Evolutionary conservation across 2,888 invertebrate genomes (phyloP).

Genomic region (Allolobophora icterica): DNA sequence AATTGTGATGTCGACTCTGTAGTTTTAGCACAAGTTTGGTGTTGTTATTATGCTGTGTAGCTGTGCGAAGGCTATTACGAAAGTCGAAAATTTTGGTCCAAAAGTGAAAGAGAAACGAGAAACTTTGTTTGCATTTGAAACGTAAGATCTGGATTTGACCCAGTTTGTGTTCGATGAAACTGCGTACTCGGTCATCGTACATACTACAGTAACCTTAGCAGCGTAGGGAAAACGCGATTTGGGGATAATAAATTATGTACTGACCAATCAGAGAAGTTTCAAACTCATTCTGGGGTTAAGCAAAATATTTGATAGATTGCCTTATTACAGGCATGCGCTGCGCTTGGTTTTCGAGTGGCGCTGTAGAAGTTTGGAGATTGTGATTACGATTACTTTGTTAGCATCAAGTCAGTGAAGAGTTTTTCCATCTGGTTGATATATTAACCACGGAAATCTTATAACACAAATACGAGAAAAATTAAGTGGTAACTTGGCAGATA

Average conservation of each 20-base stretch:
- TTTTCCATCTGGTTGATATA: too few relatives aligned
- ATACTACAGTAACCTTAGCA: neutral
- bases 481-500: too few relatives aligned
- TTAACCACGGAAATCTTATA: too few relatives aligned
- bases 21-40: neutral
- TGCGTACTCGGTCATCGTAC: neutral
- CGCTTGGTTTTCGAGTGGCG: too few relatives aligned
- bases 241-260: neutral
- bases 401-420: neutral
- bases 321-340: neutral
- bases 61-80: constrained; percentile 59
- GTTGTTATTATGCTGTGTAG: constrained; percentile 52
- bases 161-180: neutral
- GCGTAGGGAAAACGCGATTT: neutral
- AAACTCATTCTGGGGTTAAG: neutral
- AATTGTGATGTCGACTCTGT: neutral
- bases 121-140: constrained; percentile 53
- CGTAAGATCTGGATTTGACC: neutral
- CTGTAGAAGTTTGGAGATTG: too few relatives aligned
- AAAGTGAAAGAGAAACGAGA: constrained; percentile 56
- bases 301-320: neutral
- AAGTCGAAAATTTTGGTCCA: constrained; percentile 64
- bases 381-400: too few relatives aligned
- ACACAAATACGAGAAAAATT: too few relatives aligned
- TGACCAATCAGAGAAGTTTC: neutral